Conservation (phyloP, 2,797 vertebrate species). For the Coregonus suidteri region DNA sequence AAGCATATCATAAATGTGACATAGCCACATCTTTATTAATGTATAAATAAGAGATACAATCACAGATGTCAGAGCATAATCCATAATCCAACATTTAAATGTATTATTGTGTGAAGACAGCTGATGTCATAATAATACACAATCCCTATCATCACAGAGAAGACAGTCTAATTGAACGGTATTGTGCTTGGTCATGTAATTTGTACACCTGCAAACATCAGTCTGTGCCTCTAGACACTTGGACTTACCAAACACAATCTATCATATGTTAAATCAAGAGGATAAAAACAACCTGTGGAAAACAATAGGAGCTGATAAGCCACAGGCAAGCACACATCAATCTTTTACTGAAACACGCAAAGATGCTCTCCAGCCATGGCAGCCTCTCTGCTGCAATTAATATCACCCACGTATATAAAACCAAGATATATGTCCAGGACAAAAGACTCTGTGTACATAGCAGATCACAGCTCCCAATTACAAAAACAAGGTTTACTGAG, state of each 20-base stretch:
- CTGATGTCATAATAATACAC: background rate
- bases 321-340: background rate
- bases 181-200: conserved; percentile 3
- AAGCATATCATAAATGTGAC: too few species aligned
- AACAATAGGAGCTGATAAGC: conserved; percentile 11
- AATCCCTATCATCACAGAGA: background rate
- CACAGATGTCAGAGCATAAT: too few species aligned
- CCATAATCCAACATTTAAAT: too few species aligned
- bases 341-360: conserved; percentile 1
- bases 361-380: conserved; percentile 2
- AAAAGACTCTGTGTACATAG: background rate
- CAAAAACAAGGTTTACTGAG: background rate
- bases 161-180: background rate
- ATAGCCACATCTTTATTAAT: too few species aligned
- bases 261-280: conserved; percentile 12
- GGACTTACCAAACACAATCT: background rate
- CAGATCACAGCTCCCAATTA: conserved; percentile 13
- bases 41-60: too few species aligned
- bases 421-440: conserved; percentile 4
- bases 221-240: background rate
- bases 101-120: too few species aligned
- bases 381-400: conserved; percentile 6
- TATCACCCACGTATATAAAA: conserved; percentile 14
- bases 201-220: background rate
- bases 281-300: background rate